These are phyloP conservation scores for Uloborus plumipes DNA, from an alignment of 2,888 invertebrate species.

Conservation along the genomic window DNA sequence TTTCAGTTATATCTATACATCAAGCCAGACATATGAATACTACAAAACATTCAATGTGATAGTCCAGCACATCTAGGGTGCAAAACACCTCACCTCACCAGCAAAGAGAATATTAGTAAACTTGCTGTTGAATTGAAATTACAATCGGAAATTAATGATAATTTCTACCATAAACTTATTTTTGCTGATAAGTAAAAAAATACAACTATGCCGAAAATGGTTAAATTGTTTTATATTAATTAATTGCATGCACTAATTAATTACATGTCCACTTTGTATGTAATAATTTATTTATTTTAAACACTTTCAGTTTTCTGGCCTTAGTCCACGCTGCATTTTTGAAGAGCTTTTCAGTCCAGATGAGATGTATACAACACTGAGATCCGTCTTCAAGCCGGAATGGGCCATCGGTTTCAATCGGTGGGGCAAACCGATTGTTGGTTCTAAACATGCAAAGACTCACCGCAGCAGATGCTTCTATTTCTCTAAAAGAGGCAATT, in stretches of 20 bases:
- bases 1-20: too few species aligned
- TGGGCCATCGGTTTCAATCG: slow-evolving; percentile 59
- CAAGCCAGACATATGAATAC: too few species aligned
- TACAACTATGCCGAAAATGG: too few species aligned
- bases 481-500: slow-evolving; percentile 22
- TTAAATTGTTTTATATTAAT: too few species aligned
- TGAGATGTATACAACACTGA: slow-evolving; percentile 10
- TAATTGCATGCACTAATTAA: not conserved
- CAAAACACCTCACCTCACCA: too few species aligned
- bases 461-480: slow-evolving; percentile 22
- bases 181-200: too few species aligned
- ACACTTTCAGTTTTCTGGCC: slow-evolving; percentile 38
- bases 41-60: too few species aligned
- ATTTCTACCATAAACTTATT: too few species aligned
- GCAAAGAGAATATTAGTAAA: too few species aligned
- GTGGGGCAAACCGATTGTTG: slow-evolving; percentile 53
- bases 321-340: slow-evolving; percentile 32
- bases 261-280: not conserved
- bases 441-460: slow-evolving; percentile 17
- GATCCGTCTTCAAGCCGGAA: slow-evolving; percentile 14
- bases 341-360: slow-evolving; percentile 29
- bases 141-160: too few species aligned
- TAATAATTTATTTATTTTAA: not conserved
- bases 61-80: too few species aligned
- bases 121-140: too few species aligned